These are phyloP conservation scores for Bhutanitis thaidina DNA, from an alignment of 2,888 invertebrate species.

Conservation along the genomic window DNA sequence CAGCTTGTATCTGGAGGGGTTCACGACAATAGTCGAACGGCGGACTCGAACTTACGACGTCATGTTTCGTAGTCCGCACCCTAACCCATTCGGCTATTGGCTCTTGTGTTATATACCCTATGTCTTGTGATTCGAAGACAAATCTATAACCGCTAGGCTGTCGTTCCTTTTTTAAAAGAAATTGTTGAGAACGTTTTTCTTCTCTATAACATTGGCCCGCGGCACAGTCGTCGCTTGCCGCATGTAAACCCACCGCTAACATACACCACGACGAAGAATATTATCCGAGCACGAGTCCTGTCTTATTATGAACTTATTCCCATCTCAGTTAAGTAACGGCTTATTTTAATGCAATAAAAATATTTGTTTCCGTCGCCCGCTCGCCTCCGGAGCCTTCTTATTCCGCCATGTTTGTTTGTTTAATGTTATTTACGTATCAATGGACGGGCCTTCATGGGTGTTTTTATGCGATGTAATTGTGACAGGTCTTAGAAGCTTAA, in stretches of 20 bases:
- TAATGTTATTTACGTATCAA: constrained; percentile 9
- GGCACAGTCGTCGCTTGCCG: too few relatives aligned
- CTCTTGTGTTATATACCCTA: too few relatives aligned
- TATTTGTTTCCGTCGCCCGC: constrained; percentile 17
- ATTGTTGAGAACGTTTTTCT: too few relatives aligned
- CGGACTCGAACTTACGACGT: too few relatives aligned
- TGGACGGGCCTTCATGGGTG: not conserved
- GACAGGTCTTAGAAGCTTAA: constrained; percentile 12
- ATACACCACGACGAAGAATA: constrained; percentile 30
- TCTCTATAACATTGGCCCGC: too few relatives aligned
- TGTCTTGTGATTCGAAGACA: too few relatives aligned
- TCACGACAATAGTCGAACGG: too few relatives aligned
- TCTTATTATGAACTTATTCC: constrained; percentile 23
- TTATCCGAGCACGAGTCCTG: constrained; percentile 22
- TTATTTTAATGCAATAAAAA: constrained; percentile 25
- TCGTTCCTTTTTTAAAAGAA: too few relatives aligned
- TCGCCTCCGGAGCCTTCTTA: not conserved
- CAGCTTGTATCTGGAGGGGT: too few relatives aligned
- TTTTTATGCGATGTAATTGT: constrained; percentile 13
- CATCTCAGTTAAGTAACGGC: constrained; percentile 26
- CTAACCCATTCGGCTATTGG: too few relatives aligned
- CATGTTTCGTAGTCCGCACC: too few relatives aligned
- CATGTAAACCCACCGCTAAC: constrained; percentile 37
- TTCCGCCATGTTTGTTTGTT: constrained; percentile 18
- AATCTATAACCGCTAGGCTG: too few relatives aligned